Conservation (phyloP, 2,797 vertebrate genomes). For the Siniperca obscura region DNA sequence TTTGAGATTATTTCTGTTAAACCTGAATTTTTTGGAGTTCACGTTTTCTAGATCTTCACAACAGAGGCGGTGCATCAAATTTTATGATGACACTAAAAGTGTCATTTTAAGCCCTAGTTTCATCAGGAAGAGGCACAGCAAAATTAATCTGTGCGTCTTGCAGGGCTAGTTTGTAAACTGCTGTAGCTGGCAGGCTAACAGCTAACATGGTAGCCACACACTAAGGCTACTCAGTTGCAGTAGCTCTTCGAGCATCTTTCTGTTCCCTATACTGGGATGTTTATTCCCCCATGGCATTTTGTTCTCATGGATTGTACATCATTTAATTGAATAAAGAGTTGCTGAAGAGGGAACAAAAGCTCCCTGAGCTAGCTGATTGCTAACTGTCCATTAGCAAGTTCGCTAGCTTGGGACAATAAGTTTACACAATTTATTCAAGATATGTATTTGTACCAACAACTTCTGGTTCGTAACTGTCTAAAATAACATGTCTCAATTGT, state of each 20-base stretch:
- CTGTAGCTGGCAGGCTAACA: neutral
- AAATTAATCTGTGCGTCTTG: neutral
- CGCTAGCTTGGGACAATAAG: neutral
- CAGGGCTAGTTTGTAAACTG: neutral
- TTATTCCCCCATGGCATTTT: neutral
- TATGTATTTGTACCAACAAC: neutral
- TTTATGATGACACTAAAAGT: neutral
- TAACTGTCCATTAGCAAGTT: neutral
- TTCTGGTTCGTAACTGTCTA: neutral
- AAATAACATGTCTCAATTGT: neutral
- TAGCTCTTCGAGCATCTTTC: neutral
- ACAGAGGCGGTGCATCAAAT: neutral
- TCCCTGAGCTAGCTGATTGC: neutral
- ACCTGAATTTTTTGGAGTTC: neutral
- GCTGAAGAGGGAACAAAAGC: neutral
- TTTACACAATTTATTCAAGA: neutral
- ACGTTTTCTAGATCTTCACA: neutral
- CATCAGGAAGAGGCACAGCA: too few relatives aligned
- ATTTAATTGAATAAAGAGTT: neutral
- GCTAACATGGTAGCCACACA: constrained; percentile 8
- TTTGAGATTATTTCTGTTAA: neutral
- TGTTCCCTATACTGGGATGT: neutral
- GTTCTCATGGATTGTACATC: neutral
- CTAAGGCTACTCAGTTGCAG: neutral
- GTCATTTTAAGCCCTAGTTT: neutral